Conservation (phyloP, 2,113 vertebrate species). For the Mesocricetus auratus region DNA sequence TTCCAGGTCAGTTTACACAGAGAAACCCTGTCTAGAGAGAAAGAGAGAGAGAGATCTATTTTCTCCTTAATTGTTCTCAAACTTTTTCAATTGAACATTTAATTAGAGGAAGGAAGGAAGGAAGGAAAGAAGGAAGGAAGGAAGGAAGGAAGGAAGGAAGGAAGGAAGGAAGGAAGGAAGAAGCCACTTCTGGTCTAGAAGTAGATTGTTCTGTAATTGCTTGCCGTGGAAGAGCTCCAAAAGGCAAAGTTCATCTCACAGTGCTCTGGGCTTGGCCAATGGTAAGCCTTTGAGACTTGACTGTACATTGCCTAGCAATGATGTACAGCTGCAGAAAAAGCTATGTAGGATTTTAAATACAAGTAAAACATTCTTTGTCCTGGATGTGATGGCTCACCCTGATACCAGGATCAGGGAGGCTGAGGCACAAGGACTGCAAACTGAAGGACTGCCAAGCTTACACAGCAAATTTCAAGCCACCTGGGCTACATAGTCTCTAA, state of each 20-base stretch:
- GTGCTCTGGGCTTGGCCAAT: background rate
- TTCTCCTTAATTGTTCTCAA: conserved; percentile 12
- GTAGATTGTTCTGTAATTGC: conserved; percentile 39
- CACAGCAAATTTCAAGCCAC: background rate
- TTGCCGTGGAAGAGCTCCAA: conserved; percentile 26
- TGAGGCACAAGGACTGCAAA: background rate
- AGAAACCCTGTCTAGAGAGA: background rate
- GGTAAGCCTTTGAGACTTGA: background rate
- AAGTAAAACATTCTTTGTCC: conserved; percentile 14
- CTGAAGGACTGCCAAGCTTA: background rate
- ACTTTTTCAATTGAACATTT: background rate
- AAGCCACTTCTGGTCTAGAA: conserved; percentile 40
- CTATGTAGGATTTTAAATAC: background rate
- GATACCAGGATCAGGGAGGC: background rate
- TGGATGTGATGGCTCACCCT: background rate
- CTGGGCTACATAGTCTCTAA: background rate
- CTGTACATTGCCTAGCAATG: background rate
- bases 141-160: no score
- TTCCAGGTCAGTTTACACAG: background rate
- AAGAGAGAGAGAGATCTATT: background rate
- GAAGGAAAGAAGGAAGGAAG: no score
- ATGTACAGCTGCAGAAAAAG: background rate
- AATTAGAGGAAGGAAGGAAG: background rate
- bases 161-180: background rate
- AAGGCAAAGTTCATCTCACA: conserved; percentile 47